Conservation (phyloP, 2,113 vertebrate species). For the Halcyon senegalensis region DNA sequence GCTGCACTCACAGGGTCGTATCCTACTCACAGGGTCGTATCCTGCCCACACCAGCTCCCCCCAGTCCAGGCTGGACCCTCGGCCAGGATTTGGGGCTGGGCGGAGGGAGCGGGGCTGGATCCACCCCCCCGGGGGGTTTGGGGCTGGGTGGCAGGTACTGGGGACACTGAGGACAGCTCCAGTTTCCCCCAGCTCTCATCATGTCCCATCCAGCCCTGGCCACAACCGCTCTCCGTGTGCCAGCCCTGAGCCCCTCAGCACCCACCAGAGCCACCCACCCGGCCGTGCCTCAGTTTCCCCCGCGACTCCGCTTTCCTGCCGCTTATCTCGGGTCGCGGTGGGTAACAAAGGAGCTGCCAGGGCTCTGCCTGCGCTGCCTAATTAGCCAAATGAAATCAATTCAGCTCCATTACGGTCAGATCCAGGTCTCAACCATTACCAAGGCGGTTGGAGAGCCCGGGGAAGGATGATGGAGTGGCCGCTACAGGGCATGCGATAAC, state of each 20-base stretch:
- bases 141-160: background rate
- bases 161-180: background rate
- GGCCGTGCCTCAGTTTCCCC: background rate
- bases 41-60: background rate
- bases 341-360: background rate
- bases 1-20: rapidly evolving
- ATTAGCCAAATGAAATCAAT: conserved; percentile 65
- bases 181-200: background rate
- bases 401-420: conserved; percentile 58
- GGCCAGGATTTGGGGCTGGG: background rate
- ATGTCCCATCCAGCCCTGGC: background rate
- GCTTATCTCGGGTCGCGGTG: background rate
- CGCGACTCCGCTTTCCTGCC: background rate
- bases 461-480: conserved; percentile 41
- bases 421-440: conserved; percentile 56
- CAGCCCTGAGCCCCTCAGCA: too few relatives aligned
- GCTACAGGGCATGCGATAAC: conserved; percentile 50
- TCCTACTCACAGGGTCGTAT: rapidly evolving
- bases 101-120: background rate
- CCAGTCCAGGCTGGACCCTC: rapidly evolving
- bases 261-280: too few relatives aligned
- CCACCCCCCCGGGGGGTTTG: background rate
- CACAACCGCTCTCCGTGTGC: too few relatives aligned
- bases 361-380: background rate
- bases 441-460: background rate